Conservation (phyloP, 2,888 invertebrate species). For the Hemaris fuciformis region DNA sequence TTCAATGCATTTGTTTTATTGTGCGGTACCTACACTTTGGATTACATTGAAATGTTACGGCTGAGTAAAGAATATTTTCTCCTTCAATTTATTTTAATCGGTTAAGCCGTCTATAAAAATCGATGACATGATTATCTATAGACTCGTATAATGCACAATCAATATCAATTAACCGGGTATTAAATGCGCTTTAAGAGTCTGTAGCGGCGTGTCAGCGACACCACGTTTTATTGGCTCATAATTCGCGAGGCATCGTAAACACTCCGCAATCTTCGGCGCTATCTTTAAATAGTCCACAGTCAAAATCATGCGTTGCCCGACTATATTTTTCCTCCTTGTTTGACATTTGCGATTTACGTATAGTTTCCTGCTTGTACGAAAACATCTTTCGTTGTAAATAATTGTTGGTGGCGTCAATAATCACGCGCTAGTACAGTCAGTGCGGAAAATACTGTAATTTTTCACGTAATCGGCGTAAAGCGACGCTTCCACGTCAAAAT, state of each 20-base stretch:
- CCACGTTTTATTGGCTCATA: conserved; percentile 60
- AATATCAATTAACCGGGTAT: conserved; percentile 60
- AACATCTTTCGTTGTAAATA: conserved; percentile 6
- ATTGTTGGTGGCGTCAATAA: conserved; percentile 2
- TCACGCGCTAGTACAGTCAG: conserved; percentile 9
- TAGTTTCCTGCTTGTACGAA: conserved; percentile 14
- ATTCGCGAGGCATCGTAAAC: conserved; percentile 64
- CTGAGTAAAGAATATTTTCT: too few relatives aligned
- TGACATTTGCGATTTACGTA: conserved; percentile 39
- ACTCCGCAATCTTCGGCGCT: conserved; percentile 50
- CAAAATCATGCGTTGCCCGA: conserved; percentile 41
- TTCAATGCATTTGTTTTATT: background rate
- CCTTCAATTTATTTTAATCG: background rate
- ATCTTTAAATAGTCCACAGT: conserved; percentile 61
- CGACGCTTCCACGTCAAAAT: conserved; percentile 34
- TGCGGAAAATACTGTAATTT: conserved; percentile 29
- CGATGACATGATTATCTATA: conserved; percentile 30
- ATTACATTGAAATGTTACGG: background rate
- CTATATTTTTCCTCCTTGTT: conserved; percentile 45
- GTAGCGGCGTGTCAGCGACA: conserved; percentile 54
- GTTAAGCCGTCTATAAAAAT: conserved; percentile 19
- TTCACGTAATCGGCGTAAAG: conserved; percentile 28
- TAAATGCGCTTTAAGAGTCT: conserved; percentile 54
- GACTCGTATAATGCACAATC: conserved; percentile 37
- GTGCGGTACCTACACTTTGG: background rate